Conservation (phyloP, 23 tunicate species). For the Oikopleura albicans region DNA sequence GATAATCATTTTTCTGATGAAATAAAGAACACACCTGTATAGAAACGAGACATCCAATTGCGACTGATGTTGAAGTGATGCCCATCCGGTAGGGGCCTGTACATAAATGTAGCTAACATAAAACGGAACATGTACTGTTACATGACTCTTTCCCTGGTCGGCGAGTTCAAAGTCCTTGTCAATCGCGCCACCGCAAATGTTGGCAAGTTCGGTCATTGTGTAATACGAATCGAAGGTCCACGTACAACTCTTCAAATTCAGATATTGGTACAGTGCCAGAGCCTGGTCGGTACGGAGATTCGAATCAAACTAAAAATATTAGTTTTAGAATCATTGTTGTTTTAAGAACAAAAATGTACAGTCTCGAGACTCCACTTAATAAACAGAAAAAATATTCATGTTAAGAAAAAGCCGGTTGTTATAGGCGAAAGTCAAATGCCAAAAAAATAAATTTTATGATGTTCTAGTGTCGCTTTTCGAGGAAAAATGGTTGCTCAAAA, state of each 20-base stretch:
- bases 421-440: no score
- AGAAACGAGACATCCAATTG: conserved; percentile 73
- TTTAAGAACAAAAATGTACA: no score
- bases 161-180: conserved; percentile 51
- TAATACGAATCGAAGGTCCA: conserved; percentile 94
- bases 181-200: conserved; percentile 61
- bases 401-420: no score
- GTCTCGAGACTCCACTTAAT: no score
- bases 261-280: conserved; percentile 73
- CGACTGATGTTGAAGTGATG: conserved; percentile 55
- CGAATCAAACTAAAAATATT: conserved; percentile 65
- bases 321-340: no score
- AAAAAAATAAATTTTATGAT: no score
- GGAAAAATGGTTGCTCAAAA: no score
- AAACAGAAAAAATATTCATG: no score
- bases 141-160: conserved; percentile 57
- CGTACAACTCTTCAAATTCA: conserved; percentile 75
- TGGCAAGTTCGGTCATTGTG: conserved; percentile 60
- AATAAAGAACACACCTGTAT: no score
- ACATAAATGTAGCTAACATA: conserved; percentile 84
- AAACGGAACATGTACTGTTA: conserved; percentile 83
- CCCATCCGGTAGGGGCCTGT: conserved; percentile 94
- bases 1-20: no score
- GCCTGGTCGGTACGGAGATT: conserved; percentile 48
- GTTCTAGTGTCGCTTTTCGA: no score